Evolutionary conservation across 2,797 vertebrate genomes (phyloP).

Genomic region (Pithecia hirsuta): DNA sequence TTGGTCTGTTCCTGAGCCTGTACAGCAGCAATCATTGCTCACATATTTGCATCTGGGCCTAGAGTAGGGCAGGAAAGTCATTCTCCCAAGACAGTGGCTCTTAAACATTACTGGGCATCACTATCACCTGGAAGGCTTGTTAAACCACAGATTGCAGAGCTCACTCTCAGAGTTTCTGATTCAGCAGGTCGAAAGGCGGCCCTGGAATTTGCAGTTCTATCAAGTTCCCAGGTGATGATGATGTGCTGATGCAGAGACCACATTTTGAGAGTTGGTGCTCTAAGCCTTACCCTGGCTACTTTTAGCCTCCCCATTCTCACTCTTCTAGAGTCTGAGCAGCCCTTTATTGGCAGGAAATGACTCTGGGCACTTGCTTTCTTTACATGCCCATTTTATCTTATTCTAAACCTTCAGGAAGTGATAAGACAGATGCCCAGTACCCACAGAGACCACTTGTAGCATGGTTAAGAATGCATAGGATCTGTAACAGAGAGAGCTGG

Average conservation of each 20-base stretch:
- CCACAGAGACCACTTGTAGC: too few species aligned
- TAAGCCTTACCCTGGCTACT: not conserved
- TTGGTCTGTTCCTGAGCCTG: not conserved
- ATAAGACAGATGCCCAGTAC: not conserved
- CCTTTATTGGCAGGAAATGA: not conserved
- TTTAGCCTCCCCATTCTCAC: not conserved
- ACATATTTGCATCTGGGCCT: not conserved
- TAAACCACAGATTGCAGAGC: not conserved
- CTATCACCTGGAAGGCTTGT: not conserved
- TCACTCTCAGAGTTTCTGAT: not conserved
- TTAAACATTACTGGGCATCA: not conserved
- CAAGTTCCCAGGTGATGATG: not conserved
- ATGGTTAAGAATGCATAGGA: not conserved
- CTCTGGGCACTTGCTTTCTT: not conserved
- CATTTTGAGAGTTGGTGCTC: not conserved
- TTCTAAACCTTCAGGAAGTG: not conserved
- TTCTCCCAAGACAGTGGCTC: not conserved
- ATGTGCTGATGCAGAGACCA: too few species aligned
- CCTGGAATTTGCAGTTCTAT: not conserved
- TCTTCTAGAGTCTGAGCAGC: not conserved
- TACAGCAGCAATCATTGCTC: not conserved
- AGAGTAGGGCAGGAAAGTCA: rapidly evolving
- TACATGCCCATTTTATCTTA: not conserved
- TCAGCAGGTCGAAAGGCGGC: not conserved
- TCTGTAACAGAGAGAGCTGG: not conserved